These are phyloP conservation scores for Hormiphora californensis DNA, from an alignment of 37 sponge, comb jelly and placozoan genomes.

Conservation along the genomic window DNA sequence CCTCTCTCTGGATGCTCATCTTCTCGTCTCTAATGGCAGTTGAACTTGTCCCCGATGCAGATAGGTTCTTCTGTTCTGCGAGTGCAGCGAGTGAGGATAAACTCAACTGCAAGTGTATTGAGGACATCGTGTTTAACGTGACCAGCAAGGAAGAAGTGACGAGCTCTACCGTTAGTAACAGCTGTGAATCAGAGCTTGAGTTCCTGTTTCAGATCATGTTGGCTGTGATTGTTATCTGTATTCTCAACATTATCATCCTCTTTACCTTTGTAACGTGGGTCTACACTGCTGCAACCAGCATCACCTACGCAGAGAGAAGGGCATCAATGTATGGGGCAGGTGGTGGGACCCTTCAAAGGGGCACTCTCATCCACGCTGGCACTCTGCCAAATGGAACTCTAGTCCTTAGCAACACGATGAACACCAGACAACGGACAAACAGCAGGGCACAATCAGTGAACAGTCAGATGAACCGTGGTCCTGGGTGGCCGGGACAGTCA, in stretches of 20 bases:
- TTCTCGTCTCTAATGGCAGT: background rate
- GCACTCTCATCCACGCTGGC: too few relatives aligned
- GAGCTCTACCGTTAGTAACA: background rate
- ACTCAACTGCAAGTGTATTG: background rate
- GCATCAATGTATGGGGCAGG: background rate
- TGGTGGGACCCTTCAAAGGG: background rate
- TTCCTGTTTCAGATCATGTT: slow-evolving; percentile 31
- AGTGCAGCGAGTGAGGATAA: background rate
- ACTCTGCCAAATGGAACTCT: slow-evolving; percentile 39
- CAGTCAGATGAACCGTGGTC: background rate
- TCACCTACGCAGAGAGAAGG: background rate
- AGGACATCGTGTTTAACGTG: slow-evolving; percentile 22
- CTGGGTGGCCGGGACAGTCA: background rate
- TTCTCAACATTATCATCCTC: background rate
- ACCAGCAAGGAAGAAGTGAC: background rate
- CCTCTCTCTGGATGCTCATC: background rate
- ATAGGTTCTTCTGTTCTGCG: background rate
- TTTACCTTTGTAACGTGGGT: slow-evolving; percentile 20
- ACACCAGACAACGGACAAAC: background rate
- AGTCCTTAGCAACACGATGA: slow-evolving; percentile 14
- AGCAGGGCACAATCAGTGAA: background rate
- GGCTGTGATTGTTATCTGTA: slow-evolving; percentile 8
- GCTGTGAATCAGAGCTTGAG: slow-evolving; percentile 5
- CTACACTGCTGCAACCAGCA: background rate
- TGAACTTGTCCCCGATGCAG: background rate